These are phyloP conservation scores for Amaurobius ferox DNA, from an alignment of 2,888 invertebrate species.

Conservation along the genomic window DNA sequence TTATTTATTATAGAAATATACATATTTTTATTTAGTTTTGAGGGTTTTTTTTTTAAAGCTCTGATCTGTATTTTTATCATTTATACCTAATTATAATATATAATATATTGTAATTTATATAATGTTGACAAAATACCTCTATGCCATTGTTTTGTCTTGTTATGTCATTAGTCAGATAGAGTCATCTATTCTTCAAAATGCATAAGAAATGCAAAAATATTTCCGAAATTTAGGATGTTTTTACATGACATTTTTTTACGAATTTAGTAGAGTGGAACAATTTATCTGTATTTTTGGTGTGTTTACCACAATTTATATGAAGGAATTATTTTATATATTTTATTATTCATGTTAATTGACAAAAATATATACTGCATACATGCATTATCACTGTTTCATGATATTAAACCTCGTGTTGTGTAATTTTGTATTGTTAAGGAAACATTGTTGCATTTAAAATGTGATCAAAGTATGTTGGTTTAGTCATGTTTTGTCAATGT, in stretches of 20 bases:
- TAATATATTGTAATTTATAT: not conserved
- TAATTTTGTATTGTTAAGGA: slow-evolving; percentile 46
- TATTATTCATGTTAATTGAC: slow-evolving; percentile 46
- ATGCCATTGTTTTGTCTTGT: not conserved
- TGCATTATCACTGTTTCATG: slow-evolving; percentile 39
- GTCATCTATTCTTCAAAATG: not conserved
- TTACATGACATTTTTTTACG: slow-evolving; percentile 11
- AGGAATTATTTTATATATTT: slow-evolving; percentile 63
- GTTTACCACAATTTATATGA: slow-evolving; percentile 48
- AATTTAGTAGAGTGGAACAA: slow-evolving; percentile 35
- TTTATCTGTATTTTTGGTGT: slow-evolving; percentile 45
- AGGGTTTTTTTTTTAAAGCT: not conserved
- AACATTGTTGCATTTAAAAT: slow-evolving; percentile 62
- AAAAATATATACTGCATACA: slow-evolving; percentile 19
- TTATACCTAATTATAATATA: not conserved
- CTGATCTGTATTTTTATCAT: not conserved
- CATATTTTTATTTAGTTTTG: not conserved
- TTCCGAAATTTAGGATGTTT: not conserved
- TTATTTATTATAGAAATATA: not conserved
- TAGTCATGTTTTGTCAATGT: slow-evolving; percentile 56
- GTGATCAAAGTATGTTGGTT: slow-evolving; percentile 59
- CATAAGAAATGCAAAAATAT: not conserved
- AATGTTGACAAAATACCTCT: not conserved
- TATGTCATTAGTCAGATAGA: not conserved
- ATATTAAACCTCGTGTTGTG: slow-evolving; percentile 34